A percentile compares a stretch with the other conserved stretches of the same genome.
Conservation (phyloP, 2,888 invertebrate genomes). For the Tipula unca region DNA sequence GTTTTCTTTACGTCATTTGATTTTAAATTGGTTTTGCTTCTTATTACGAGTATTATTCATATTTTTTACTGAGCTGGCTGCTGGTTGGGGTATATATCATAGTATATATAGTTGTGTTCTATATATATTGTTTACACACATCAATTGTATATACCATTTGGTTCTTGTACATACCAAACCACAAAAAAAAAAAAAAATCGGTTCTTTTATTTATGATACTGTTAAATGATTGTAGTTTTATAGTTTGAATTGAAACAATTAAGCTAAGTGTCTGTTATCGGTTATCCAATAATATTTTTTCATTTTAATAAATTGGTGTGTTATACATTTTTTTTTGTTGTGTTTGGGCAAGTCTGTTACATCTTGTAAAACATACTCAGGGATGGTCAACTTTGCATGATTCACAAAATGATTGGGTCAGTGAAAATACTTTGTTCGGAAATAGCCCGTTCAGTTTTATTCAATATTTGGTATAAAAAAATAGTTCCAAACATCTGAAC, state of each 20-base stretch:
- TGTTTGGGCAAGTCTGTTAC: neutral
- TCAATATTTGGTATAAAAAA: neutral
- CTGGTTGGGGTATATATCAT: neutral
- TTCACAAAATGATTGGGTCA: neutral
- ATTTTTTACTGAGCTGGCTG: neutral
- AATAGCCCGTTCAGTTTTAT: neutral
- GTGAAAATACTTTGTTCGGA: too few species aligned
- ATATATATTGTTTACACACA: neutral
- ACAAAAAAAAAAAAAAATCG: neutral
- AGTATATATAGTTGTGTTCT: too few species aligned
- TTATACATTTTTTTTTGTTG: neutral
- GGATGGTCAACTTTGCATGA: neutral
- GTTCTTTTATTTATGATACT: neutral
- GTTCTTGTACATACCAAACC: neutral
- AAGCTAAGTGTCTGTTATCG: conserved; percentile 14
- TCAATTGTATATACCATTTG: neutral
- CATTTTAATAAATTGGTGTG: neutral
- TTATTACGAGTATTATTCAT: neutral
- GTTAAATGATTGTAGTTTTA: neutral
- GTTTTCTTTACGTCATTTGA: neutral
- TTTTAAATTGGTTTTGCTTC: neutral
- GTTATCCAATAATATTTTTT: neutral
- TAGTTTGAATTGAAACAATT: conserved; percentile 14
- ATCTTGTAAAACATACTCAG: neutral
- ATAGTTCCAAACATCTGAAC: neutral